phyloP scores from a whole-genome alignment of 2,113 vertebrate genomes.

The Xiphorhynchus elegans region DNA sequence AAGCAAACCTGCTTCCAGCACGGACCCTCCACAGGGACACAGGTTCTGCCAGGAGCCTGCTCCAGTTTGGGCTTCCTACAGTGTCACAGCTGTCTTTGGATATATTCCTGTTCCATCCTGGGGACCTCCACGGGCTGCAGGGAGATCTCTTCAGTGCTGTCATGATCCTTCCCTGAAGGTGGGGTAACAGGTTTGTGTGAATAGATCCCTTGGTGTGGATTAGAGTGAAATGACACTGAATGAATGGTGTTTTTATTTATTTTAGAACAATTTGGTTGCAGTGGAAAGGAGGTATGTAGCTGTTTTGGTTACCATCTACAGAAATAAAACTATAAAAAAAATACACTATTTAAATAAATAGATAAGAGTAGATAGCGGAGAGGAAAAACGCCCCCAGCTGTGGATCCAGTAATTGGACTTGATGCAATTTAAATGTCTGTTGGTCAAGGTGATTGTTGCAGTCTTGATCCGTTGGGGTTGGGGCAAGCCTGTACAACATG shows the following conservation, averaged over 20 bases:
- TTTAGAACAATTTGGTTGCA: background rate
- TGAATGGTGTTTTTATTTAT: background rate
- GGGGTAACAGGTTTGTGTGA: background rate
- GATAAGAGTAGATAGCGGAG: background rate
- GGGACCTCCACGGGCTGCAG: background rate
- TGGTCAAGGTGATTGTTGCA: background rate
- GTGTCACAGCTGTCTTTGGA: background rate
- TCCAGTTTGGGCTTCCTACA: rapidly evolving
- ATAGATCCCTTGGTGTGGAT: background rate
- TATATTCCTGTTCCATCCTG: background rate
- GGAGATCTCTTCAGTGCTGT: background rate
- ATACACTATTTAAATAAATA: background rate
- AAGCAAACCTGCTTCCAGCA: background rate
- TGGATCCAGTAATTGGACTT: background rate
- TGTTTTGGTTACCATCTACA: background rate
- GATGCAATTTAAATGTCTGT: background rate
- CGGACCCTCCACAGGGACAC: background rate
- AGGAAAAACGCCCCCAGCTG: no score
- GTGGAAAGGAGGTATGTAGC: background rate
- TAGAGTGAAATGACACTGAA: background rate
- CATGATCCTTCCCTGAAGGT: background rate
- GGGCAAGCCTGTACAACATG: background rate
- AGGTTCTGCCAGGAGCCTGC: background rate
- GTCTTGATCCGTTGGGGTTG: background rate
- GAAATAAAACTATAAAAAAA: background rate